A percentile compares a stretch with the other conserved stretches of the same genome.
These are phyloP conservation scores for Synanthedon tipuliformis DNA, from an alignment of 2,888 invertebrate genomes.

Conservation along the genomic window DNA sequence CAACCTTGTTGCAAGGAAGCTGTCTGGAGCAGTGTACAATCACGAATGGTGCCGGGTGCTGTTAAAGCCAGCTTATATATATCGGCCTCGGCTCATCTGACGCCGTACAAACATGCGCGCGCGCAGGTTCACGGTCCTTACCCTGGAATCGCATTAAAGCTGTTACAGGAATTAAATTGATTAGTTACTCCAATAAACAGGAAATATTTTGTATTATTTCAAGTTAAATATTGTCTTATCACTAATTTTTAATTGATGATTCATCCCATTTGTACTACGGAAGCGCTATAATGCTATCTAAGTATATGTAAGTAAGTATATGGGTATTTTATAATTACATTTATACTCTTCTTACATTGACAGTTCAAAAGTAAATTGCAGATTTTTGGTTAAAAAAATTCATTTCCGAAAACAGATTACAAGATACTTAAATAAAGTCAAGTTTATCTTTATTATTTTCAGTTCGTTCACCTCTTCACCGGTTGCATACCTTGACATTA, in stretches of 20 bases:
- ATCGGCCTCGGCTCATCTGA: conserved; percentile 67
- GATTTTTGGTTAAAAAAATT: no score
- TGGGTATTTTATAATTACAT: no score
- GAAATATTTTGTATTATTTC: background rate
- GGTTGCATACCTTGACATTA: background rate
- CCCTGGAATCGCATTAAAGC: conserved; percentile 53
- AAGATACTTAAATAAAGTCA: background rate
- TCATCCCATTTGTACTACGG: no score
- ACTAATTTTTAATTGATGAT: no score
- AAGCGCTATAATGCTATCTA: no score
- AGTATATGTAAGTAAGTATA: no score
- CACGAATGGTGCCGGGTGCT: conserved; percentile 63
- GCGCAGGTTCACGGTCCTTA: conserved; percentile 57
- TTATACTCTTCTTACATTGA: no score
- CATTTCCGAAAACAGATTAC: background rate
- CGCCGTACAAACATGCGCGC: conserved; percentile 42
- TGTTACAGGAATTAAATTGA: conserved; percentile 12
- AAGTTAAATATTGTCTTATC: no score
- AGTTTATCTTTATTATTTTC: background rate
- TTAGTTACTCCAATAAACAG: background rate
- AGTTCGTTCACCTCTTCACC: background rate
- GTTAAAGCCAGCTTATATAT: conserved; percentile 50
- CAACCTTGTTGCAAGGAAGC: conserved; percentile 58
- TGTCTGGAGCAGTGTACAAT: conserved; percentile 42
- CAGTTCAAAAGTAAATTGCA: no score